phyloP scores from a whole-genome alignment of 2,888 invertebrate species.

The Epiblema foenella region DNA sequence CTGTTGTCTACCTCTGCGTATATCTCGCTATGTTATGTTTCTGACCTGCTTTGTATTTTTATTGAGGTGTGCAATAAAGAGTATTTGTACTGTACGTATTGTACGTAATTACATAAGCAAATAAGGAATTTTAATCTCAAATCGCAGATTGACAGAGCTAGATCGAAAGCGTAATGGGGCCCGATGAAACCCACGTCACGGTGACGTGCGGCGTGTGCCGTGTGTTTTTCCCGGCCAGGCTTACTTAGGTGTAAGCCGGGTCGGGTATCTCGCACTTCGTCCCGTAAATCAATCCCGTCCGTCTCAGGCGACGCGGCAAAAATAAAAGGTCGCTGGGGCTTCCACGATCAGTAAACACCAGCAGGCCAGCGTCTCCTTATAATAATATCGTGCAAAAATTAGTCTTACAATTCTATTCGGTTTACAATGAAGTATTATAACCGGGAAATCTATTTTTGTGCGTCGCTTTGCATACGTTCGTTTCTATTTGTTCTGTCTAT shows the following conservation, averaged over 20 bases:
- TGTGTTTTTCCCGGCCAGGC: constrained; percentile 69
- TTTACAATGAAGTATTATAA: no score
- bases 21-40: no score
- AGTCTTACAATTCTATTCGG: not conserved
- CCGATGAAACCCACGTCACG: constrained; percentile 73
- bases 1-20: no score
- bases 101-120: no score
- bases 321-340: constrained; percentile 65
- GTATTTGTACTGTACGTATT: no score
- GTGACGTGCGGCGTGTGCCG: constrained; percentile 65
- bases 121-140: not conserved
- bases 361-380: constrained; percentile 4
- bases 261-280: constrained; percentile 72
- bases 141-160: constrained; percentile 1
- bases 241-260: constrained; percentile 76
- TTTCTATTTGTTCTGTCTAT: no score
- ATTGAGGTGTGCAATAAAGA: no score
- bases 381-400: no score
- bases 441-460: no score
- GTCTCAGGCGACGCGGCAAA: constrained; percentile 74
- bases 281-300: constrained; percentile 79
- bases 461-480: no score
- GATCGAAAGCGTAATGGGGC: constrained; percentile 36
- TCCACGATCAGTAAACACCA: constrained; percentile 3
- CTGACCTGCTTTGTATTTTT: no score